Conservation (phyloP, 2,113 vertebrate species). For the Panthera leo region DNA sequence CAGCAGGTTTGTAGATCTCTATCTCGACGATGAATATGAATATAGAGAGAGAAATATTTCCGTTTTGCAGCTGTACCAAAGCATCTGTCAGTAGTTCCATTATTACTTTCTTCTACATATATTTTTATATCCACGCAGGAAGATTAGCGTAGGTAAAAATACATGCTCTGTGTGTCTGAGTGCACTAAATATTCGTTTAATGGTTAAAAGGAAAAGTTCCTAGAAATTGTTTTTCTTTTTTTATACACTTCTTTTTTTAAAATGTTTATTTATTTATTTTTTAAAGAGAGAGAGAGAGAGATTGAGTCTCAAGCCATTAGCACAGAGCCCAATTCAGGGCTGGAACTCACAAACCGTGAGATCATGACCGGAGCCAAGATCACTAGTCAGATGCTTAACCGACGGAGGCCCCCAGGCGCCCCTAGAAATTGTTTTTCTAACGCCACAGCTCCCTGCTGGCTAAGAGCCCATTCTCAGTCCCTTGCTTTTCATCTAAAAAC, state of each 20-base stretch:
- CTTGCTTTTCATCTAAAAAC: conserved; percentile 71
- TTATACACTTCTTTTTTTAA: no score
- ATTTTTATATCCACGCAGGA: conserved; percentile 23
- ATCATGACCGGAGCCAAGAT: no score
- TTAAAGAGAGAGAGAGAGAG: no score
- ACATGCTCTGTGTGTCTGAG: conserved; percentile 73
- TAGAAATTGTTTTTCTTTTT: conserved; percentile 75
- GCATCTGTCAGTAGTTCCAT: conserved; percentile 77
- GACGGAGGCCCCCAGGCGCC: no score
- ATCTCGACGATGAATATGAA: conserved; percentile 37
- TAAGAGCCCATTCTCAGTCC: conserved; percentile 76
- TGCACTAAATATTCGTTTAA: conserved; percentile 64
- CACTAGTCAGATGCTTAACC: no score
- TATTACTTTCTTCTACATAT: conserved; percentile 71
- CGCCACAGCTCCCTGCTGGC: conserved; percentile 67
- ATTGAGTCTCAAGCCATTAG: no score
- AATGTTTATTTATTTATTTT: no score
- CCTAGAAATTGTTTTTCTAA: conserved; percentile 77
- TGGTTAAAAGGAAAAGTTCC: conserved; percentile 52
- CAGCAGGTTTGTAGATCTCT: conserved; percentile 66
- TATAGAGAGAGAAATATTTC: conserved; percentile 70
- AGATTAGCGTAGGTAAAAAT: conserved; percentile 68
- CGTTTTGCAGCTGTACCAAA: conserved; percentile 77
- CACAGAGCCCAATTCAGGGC: no score
- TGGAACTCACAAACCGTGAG: no score